Evolutionary conservation across 92 coral and sea anemone genomes (phyloP).

Genomic region (Epizoanthus fatuus): DNA sequence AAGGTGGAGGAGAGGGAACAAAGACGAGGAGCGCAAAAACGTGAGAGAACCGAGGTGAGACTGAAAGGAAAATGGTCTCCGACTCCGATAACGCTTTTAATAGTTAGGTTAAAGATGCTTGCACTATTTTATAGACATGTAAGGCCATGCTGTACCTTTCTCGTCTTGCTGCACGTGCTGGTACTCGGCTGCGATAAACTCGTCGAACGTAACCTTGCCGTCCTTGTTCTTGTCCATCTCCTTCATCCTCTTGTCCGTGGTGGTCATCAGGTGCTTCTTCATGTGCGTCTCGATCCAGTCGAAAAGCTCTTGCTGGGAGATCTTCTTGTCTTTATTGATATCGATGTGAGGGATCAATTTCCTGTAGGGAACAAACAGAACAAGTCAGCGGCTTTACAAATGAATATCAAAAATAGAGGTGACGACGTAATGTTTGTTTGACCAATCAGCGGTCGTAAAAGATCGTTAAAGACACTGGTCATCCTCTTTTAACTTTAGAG

Average conservation of each 20-base stretch:
- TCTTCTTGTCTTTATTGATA: constrained; percentile 71
- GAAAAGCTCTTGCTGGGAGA: constrained; percentile 70
- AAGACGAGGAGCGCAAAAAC: no score
- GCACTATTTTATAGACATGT: no score
- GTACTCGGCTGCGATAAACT: constrained; percentile 48
- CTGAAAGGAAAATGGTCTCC: no score
- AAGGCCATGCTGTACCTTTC: not conserved
- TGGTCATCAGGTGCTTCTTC: constrained; percentile 69
- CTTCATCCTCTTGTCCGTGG: constrained; percentile 55
- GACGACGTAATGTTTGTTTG: not conserved
- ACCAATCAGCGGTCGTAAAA: no score
- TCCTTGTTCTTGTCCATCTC: constrained; percentile 80
- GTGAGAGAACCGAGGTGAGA: no score
- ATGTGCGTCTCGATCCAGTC: constrained; percentile 89
- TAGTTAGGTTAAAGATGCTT: no score
- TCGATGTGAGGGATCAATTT: constrained; percentile 77
- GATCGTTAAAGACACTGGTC: no score
- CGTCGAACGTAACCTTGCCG: constrained; percentile 84
- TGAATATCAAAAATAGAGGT: no score
- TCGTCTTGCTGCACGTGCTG: constrained; percentile 35
- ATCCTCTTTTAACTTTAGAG: no score
- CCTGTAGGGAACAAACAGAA: constrained; percentile 43
- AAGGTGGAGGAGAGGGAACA: no score
- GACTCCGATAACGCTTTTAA: no score
- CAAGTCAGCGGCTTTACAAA: not conserved